phyloP scores from a whole-genome alignment of 2,797 vertebrate species.

The Agapornis canus region DNA sequence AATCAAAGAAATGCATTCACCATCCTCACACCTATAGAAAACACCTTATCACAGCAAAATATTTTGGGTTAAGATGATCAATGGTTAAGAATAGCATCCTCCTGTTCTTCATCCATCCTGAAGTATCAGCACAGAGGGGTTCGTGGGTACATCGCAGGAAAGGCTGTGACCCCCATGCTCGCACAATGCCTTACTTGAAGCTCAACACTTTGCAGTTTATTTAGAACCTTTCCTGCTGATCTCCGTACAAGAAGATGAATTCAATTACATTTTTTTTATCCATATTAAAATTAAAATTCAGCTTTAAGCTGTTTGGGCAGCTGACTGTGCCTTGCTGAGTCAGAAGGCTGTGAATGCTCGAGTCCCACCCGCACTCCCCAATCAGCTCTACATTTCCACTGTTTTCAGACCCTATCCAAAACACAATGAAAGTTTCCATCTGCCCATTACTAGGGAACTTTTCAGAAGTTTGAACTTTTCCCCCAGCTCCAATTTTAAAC shows the following conservation, averaged over 20 bases:
- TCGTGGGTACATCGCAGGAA: accelerated
- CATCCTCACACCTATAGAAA: not conserved
- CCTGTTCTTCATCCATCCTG: not conserved
- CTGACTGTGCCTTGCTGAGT: not conserved
- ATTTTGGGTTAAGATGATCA: not conserved
- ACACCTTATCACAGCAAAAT: not conserved
- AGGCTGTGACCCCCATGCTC: not conserved
- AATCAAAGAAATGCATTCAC: not conserved
- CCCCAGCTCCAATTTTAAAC: not conserved
- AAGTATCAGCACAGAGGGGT: not conserved
- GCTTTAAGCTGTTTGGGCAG: not conserved
- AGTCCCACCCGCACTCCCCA: not conserved
- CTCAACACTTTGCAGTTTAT: not conserved
- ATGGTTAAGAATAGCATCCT: not conserved
- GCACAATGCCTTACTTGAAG: not conserved
- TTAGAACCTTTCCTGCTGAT: not conserved
- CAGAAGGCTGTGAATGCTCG: not conserved
- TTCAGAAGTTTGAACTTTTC: not conserved
- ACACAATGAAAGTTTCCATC: conserved; percentile 4
- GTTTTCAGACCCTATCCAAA: not conserved
- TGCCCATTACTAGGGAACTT: not conserved
- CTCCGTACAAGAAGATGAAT: not conserved
- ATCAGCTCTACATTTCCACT: not conserved
- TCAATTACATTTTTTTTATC: not conserved
- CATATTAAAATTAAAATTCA: not conserved